phyloP scores from a whole-genome alignment of 1,140 invertebrate genomes.

The Scylla paramamosain region DNA sequence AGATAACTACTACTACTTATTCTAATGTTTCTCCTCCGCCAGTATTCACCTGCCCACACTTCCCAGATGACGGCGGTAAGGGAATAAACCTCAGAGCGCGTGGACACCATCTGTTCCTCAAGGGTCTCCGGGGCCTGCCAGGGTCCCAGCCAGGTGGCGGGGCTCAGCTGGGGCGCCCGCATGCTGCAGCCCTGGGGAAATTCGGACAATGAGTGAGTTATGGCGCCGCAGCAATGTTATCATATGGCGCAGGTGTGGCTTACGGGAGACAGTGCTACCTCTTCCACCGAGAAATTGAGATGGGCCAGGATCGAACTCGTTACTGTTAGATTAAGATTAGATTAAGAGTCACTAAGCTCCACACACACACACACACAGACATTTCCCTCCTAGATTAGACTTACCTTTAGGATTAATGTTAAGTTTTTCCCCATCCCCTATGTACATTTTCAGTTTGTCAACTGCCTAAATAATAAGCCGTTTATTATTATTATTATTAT shows the following conservation, averaged over 20 bases:
- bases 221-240: neutral
- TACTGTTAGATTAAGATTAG: too few species aligned
- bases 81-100: conserved; percentile 81
- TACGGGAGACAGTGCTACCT: too few species aligned
- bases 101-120: conserved; percentile 78
- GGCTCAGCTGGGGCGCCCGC: conserved; percentile 73
- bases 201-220: neutral
- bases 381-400: too few species aligned
- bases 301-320: too few species aligned
- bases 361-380: too few species aligned
- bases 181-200: conserved; percentile 73
- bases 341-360: too few species aligned
- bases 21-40: neutral
- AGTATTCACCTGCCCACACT: conserved; percentile 78
- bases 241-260: neutral
- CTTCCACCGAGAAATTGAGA: too few species aligned
- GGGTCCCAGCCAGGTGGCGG: conserved; percentile 76
- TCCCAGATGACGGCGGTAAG: conserved; percentile 81
- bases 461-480: too few species aligned
- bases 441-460: too few species aligned
- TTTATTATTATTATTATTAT: too few species aligned
- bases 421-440: too few species aligned
- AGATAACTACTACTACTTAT: neutral
- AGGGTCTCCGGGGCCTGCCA: conserved; percentile 82
- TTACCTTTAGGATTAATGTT: too few species aligned